Percentiles rank a stretch among this genome's conserved stretches.
These are phyloP conservation scores for Spinibarbus caldwelli DNA, from an alignment of 2,797 vertebrate species.

Conservation along the genomic window DNA sequence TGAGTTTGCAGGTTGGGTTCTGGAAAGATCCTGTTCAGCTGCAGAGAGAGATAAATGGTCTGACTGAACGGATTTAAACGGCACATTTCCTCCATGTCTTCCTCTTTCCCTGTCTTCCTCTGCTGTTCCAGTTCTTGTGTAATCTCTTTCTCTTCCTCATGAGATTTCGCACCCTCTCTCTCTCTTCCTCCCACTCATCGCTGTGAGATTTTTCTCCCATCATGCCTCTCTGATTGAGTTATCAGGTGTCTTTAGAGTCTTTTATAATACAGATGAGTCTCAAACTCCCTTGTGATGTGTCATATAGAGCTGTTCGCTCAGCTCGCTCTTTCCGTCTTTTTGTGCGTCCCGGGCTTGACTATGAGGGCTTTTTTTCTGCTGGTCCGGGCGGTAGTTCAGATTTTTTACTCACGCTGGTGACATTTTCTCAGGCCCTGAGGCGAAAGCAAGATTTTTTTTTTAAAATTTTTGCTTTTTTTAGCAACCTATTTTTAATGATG, in stretches of 20 bases:
- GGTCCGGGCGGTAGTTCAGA: neutral
- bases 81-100: neutral
- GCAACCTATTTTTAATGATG: neutral
- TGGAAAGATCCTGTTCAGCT: conserved; percentile 71
- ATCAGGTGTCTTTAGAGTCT: conserved; percentile 64
- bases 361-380: neutral
- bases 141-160: conserved; percentile 30
- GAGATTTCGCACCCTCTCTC: conserved; percentile 31
- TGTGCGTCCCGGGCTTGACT: neutral
- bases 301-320: conserved; percentile 11
- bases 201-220: conserved; percentile 39
- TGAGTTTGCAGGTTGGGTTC: conserved; percentile 59
- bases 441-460: too few species aligned
- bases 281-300: conserved; percentile 4
- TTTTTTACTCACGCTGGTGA: conserved; percentile 16
- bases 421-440: neutral
- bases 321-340: conserved; percentile 15
- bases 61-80: conserved; percentile 35
- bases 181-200: conserved; percentile 39
- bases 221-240: conserved; percentile 64
- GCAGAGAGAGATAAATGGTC: conserved; percentile 74
- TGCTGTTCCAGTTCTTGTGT: conserved; percentile 30
- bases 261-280: conserved; percentile 62
- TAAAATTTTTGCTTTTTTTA: neutral
- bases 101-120: conserved; percentile 40